Conservation (phyloP, 2,113 vertebrate genomes). For the Chionodraco myersi region DNA sequence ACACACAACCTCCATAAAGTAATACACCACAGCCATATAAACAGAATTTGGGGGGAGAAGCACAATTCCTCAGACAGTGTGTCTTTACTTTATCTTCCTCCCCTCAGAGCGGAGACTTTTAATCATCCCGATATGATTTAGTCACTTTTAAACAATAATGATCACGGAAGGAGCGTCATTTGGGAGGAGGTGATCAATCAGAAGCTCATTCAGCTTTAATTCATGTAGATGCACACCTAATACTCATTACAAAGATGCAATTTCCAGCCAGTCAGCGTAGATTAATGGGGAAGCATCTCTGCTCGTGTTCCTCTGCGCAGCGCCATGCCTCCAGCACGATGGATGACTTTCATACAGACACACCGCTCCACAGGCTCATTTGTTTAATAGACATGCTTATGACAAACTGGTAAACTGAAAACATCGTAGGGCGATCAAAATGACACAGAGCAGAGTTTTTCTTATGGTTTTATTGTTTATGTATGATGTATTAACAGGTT, state of each 20-base stretch:
- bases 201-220: conserved; percentile 87
- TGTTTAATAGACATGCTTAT: conserved; percentile 74
- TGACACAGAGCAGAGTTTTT: conserved; percentile 47
- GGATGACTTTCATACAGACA: conserved; percentile 82
- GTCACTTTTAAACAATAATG: conserved; percentile 86
- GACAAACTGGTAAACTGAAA: conserved; percentile 67
- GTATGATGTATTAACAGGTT: conserved; percentile 18
- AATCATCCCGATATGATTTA: conserved; percentile 86
- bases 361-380: conserved; percentile 62
- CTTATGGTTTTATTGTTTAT: conserved; percentile 54
- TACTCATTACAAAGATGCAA: conserved; percentile 90
- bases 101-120: conserved; percentile 69
- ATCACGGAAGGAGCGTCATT: conserved; percentile 81
- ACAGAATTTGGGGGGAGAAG: conserved; percentile 34
- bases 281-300: conserved; percentile 84
- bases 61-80: conserved; percentile 50
- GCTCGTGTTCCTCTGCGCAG: conserved; percentile 77
- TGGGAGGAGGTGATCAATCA: conserved; percentile 85
- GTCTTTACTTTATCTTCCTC: conserved; percentile 71
- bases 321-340: conserved; percentile 78
- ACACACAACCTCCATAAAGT: conserved; percentile 7
- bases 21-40: conserved; percentile 36
- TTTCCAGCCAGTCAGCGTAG: conserved; percentile 85
- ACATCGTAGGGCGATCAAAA: conserved; percentile 57
- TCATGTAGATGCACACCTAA: conserved; percentile 90